Evolutionary conservation across 2,113 vertebrate species (phyloP), one percentile per base, ranked within the genome.

Genomic region (Rattus rattus): DNA sequence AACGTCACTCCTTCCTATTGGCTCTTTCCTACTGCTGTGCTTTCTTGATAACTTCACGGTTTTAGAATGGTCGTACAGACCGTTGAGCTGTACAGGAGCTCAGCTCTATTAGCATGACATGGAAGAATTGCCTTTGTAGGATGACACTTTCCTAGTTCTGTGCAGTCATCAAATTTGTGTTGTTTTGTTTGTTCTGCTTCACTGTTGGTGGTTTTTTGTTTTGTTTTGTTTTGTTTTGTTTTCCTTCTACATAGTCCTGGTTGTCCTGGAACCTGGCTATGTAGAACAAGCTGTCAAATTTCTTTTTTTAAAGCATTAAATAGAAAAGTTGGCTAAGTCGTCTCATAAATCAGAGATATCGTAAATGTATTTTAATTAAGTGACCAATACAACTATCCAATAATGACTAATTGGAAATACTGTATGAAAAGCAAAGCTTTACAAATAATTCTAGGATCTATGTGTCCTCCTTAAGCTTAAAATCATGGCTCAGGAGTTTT

Each of bases 251-350:
- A 39, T 59, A 39, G 52, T 59, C 24, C 80, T 61, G 36, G 5
- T 36, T 59, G 54, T 59, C 81, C 14, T 61, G 56, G 13, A 9
- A 63, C 59, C 59, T 83, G 22, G 13, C 56, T 43, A 30, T 84
- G n/a, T 63, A 63, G 59, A 84, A 9, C 36, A 59, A 59, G 56
- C 80, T 83, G 56, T 54, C 49, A n/a, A 39, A 54, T 59, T 79
- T 92, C 14, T 33, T 88, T 92, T 94, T 87, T 92, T 96, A 83
- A 93, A 96, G 91, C 94, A 94, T 96, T 97, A 97, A 96, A 72
- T 94, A 91, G 76, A 63, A 97, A 96, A 94, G 76, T 77, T 81
- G 52, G 47, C n/a, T 92, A 90, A 91, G 76, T 84, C 16, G 26
- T 94, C 26, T 80, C n/a, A 47, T 79, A 90, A 94, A 95, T 94